Percentiles rank a stretch among this genome's conserved stretches.
phyloP scores from a whole-genome alignment of 64 coral and sea anemone species.

The Catalaphyllia jardinei region DNA sequence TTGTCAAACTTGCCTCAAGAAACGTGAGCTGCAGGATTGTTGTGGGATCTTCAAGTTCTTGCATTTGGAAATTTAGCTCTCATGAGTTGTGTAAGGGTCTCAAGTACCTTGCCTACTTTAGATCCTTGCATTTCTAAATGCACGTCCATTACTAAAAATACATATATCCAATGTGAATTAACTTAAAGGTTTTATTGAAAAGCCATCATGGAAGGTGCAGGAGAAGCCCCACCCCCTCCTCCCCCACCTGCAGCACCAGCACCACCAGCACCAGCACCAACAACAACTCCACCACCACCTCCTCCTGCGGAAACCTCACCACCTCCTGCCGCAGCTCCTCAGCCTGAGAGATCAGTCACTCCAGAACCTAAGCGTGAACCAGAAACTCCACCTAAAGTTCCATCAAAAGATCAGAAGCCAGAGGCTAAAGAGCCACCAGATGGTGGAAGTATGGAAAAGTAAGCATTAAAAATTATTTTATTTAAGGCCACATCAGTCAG shows the following conservation, averaged over 20 bases:
- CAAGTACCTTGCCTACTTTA: too few species aligned
- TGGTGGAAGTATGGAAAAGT: background rate
- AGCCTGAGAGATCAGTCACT: slow-evolving; percentile 11
- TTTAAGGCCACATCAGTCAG: background rate
- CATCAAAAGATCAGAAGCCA: background rate
- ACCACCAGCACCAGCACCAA: background rate
- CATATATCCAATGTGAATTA: background rate
- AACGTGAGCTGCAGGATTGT: too few species aligned
- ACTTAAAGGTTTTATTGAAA: background rate
- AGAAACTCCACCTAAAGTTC: background rate
- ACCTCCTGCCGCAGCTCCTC: background rate
- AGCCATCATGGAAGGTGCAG: slow-evolving; percentile 6
- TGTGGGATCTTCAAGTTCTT: too few species aligned
- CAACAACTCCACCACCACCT: background rate
- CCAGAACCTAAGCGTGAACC: slow-evolving; percentile 12
- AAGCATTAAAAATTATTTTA: background rate
- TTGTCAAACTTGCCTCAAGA: too few species aligned
- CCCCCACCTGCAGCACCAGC: background rate
- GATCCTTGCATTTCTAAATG: too few species aligned
- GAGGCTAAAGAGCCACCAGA: background rate
- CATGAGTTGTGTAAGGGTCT: too few species aligned
- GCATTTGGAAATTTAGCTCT: too few species aligned
- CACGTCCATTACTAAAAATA: background rate
- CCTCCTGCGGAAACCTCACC: background rate
- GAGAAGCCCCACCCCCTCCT: background rate